Base-by-base conservation (phyloP, 1,140 invertebrate species). In the Hypothenemus hampei region DNA sequence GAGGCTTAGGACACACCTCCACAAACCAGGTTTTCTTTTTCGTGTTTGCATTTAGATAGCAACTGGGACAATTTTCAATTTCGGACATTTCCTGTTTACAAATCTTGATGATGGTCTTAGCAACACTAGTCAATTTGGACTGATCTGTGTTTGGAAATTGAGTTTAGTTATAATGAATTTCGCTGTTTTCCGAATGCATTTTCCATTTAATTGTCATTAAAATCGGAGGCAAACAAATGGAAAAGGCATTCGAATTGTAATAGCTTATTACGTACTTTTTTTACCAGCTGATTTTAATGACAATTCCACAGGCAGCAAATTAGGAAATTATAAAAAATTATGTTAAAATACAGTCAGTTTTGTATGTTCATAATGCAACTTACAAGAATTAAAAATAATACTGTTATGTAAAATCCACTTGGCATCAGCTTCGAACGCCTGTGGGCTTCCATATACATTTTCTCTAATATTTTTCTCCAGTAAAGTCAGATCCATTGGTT, bases 331-430 rank as follows among this genome's bases (percentile, higher is more conserved):
- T 1, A 23, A 18, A 44, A 31, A 19, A 31, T 33, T 13, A 45
- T 8, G 13, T 24, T 1, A 44, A 1, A 19, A 8, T 13, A 23
- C 5, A 45, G 8, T 24, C n/a, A n/a, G n/a, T n/a, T n/a, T n/a
- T 19, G 13, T 18, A 41, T 23, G n/a, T n/a, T n/a, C 23, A 46
- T 11, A 23, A 21, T 13, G 46, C 21, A 43, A 76, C 81, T 75
- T 77, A 93, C 89, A 80, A 64, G 90, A 87, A 74, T 91, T 91
- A 64, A 88, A 94, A 26, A 95, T 82, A 64, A 90, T 82, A 71
- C 89, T 89, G 66, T 96, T 94, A 68, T 96, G 92, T 37, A 92
- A 77, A 62, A 97, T 89, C 92, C 92, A 96, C 68, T 91, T 91
- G 1, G 85, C 83, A 69, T 97, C 93, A 5, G 88, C 82, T 36